Percentiles rank a stretch among this genome's conserved stretches.
phyloP scores from a whole-genome alignment of 2,888 invertebrate species.

The Callimorpha dominula region DNA sequence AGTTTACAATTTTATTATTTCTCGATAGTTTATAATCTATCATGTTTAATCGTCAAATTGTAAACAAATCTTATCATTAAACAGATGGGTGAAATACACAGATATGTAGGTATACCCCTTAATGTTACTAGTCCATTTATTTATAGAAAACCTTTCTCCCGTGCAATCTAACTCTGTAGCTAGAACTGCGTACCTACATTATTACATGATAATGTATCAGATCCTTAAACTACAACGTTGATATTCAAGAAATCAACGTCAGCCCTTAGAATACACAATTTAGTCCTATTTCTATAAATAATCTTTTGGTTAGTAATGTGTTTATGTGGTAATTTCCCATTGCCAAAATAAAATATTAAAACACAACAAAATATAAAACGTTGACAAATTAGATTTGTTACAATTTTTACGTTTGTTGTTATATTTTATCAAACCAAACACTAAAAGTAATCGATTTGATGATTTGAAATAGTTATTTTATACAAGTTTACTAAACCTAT shows the following conservation, averaged over 20 bases:
- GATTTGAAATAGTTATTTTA: neutral
- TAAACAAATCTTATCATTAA: too few relatives aligned
- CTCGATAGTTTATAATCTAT: too few relatives aligned
- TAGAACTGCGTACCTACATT: neutral
- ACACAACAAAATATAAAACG: neutral
- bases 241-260: neutral
- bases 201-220: neutral
- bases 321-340: neutral
- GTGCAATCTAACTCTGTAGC: neutral
- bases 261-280: too few relatives aligned
- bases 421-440: neutral
- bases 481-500: neutral
- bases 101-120: neutral
- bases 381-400: neutral
- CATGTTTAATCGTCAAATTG: too few relatives aligned
- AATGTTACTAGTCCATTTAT: conserved; percentile 1
- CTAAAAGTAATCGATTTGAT: too few relatives aligned
- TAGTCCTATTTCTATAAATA: too few relatives aligned
- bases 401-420: neutral
- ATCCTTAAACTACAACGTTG: neutral
- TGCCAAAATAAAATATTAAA: neutral
- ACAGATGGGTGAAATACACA: too few relatives aligned
- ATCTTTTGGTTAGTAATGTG: neutral
- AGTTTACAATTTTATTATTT: too few relatives aligned
- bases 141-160: neutral